phyloP scores from a whole-genome alignment of 1,140 invertebrate species.

The honey bee (Apis mellifera) region Amel_HAv3.1 CM009943.2:9225501-9226000 shows the following conservation, averaged over 20 bases:
- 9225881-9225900: constrained; percentile 74
- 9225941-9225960: constrained; percentile 66
- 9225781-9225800: not conserved
- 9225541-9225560: too few species aligned
- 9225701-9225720: not conserved
- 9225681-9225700: too few species aligned
- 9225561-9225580: not conserved
- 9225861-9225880: constrained; percentile 69
- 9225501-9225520: not conserved
- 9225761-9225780: too few species aligned
- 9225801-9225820: not conserved
- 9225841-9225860: constrained; percentile 61
- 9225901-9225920: constrained; percentile 66
- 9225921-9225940: constrained; percentile 64
- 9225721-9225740: too few species aligned
- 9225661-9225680: too few species aligned
- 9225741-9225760: too few species aligned
- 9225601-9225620: too few species aligned
- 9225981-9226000: constrained; percentile 11
- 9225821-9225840: not conserved
- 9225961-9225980: constrained; percentile 49
- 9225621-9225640: too few species aligned
- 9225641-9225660: too few species aligned
- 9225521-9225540: too few species aligned
- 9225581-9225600: not conserved